phyloP scores from a whole-genome alignment of 1,140 invertebrate genomes.

The Lordiphosa clarofinis region DNA sequence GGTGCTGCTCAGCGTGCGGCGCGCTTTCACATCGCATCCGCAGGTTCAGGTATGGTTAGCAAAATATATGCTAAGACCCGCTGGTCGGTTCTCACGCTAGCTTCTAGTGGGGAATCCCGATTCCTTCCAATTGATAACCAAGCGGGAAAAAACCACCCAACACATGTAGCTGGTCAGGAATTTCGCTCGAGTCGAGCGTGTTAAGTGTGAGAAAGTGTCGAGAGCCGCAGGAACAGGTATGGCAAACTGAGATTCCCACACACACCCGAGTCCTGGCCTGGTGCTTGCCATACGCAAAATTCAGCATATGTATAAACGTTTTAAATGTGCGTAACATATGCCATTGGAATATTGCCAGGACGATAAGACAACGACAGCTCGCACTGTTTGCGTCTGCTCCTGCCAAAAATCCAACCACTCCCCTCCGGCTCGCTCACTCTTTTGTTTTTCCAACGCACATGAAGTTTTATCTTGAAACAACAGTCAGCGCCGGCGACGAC shows the following conservation, averaged over 20 bases:
- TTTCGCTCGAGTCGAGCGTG: slow-evolving; percentile 10
- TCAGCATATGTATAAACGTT: slow-evolving; percentile 55
- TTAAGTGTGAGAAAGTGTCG: slow-evolving; percentile 56
- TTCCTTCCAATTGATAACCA: slow-evolving; percentile 63
- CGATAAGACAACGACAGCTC: slow-evolving; percentile 52
- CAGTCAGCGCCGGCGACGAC: slow-evolving; percentile 48
- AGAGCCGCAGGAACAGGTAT: slow-evolving; percentile 25
- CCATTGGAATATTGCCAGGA: slow-evolving; percentile 48
- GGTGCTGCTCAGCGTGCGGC: slow-evolving; percentile 25
- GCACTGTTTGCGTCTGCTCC: slow-evolving; percentile 12
- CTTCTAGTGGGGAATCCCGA: slow-evolving; percentile 52
- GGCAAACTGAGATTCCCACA: slow-evolving; percentile 41
- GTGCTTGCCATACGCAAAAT: slow-evolving; percentile 45
- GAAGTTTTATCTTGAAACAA: slow-evolving; percentile 77
- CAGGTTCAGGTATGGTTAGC: slow-evolving; percentile 28
- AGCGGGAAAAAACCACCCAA: slow-evolving; percentile 51
- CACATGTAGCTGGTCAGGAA: slow-evolving; percentile 42
- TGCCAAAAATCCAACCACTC: slow-evolving; percentile 31
- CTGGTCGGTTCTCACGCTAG: slow-evolving; percentile 56
- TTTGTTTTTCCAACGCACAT: slow-evolving; percentile 73
- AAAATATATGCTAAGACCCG: slow-evolving; percentile 29
- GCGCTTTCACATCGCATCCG: slow-evolving; percentile 9
- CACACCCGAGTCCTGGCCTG: slow-evolving; percentile 3
- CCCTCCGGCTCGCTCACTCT: slow-evolving; percentile 12
- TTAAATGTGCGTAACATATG: slow-evolving; percentile 77